These are phyloP conservation scores for Tribolium castaneum DNA, from an alignment of 1,140 invertebrate species.

Conservation along the genomic window DNA sequence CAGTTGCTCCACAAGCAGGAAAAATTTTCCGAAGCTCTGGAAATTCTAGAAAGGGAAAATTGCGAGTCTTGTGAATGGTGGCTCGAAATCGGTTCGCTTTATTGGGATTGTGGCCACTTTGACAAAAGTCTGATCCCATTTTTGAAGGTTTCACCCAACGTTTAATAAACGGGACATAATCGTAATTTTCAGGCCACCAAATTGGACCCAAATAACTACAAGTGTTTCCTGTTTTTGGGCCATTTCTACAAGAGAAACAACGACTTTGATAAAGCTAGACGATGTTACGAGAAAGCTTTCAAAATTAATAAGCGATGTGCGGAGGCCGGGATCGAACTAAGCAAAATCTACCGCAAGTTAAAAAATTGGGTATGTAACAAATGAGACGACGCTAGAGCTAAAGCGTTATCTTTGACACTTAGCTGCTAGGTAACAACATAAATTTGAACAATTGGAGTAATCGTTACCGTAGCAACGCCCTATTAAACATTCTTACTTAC, in stretches of 20 bases:
- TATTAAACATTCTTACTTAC: too few relatives aligned
- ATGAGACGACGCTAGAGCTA: too few relatives aligned
- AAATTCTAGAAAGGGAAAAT: constrained; percentile 64
- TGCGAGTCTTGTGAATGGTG: constrained; percentile 69
- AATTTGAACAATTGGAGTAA: too few relatives aligned
- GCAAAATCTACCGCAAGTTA: constrained; percentile 77
- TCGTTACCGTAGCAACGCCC: too few relatives aligned
- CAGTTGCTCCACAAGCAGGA: constrained; percentile 64
- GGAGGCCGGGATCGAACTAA: constrained; percentile 77
- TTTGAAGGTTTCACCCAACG: constrained; percentile 67
- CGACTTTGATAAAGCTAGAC: constrained; percentile 76
- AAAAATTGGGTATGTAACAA: constrained; percentile 78
- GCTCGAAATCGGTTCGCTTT: constrained; percentile 74
- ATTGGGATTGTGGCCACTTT: constrained; percentile 73
- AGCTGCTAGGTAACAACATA: too few relatives aligned
- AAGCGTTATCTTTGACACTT: too few relatives aligned
- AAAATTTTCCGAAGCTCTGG: constrained; percentile 69
- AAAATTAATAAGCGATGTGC: constrained; percentile 76
- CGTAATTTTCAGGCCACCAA: constrained; percentile 71
- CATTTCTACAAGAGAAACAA: constrained; percentile 75
- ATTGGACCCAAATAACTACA: constrained; percentile 76
- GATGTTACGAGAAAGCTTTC: constrained; percentile 86
- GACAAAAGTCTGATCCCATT: constrained; percentile 73
- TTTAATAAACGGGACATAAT: background rate
- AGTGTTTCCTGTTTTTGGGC: constrained; percentile 82